Percentiles rank a stretch among this genome's conserved stretches.
These are phyloP conservation scores for Pollenia labialis DNA, from an alignment of 2,888 invertebrate species.

Conservation along the genomic window DNA sequence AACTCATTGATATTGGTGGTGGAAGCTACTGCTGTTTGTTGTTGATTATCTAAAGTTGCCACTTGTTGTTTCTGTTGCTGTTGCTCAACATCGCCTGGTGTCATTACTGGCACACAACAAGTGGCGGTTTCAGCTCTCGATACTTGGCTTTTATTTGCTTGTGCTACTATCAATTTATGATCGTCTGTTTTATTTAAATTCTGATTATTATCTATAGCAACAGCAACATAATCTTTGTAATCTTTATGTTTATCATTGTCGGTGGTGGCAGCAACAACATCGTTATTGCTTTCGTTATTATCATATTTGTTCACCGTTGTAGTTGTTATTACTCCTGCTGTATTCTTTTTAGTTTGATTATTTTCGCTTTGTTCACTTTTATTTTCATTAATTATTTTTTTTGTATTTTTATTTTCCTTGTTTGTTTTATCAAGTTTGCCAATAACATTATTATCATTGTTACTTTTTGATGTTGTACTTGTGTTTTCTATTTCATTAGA, in stretches of 20 bases:
- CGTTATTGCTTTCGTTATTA: conserved; percentile 57
- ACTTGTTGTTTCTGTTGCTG: conserved; percentile 53
- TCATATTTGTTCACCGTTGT: conserved; percentile 55
- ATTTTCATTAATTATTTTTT: conserved; percentile 33
- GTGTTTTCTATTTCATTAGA: conserved; percentile 75
- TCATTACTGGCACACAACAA: conserved; percentile 66
- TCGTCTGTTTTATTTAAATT: conserved; percentile 73
- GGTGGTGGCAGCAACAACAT: conserved; percentile 39
- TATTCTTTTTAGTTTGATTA: conserved; percentile 21
- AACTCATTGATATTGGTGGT: conserved; percentile 45
- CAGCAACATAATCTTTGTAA: conserved; percentile 8
- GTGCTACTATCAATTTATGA: conserved; percentile 73
- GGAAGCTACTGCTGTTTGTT: conserved; percentile 54
- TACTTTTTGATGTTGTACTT: conserved; percentile 60
- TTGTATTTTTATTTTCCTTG: conserved; percentile 48
- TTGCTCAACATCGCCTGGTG: conserved; percentile 67
- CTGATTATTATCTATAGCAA: conserved; percentile 47
- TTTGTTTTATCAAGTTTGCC: conserved; percentile 46
- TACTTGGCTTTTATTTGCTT: conserved; percentile 24
- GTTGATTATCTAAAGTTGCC: conserved; percentile 51
- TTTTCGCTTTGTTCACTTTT: conserved; percentile 65
- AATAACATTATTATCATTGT: conserved; percentile 53
- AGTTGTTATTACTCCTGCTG: conserved; percentile 51
- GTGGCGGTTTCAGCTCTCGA: neutral
- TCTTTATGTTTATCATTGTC: conserved; percentile 35